A percentile compares a stretch with the other conserved stretches of the same genome.
phyloP scores from a whole-genome alignment of 1,140 invertebrate species.

The Anoplolepis gracilipes region DNA sequence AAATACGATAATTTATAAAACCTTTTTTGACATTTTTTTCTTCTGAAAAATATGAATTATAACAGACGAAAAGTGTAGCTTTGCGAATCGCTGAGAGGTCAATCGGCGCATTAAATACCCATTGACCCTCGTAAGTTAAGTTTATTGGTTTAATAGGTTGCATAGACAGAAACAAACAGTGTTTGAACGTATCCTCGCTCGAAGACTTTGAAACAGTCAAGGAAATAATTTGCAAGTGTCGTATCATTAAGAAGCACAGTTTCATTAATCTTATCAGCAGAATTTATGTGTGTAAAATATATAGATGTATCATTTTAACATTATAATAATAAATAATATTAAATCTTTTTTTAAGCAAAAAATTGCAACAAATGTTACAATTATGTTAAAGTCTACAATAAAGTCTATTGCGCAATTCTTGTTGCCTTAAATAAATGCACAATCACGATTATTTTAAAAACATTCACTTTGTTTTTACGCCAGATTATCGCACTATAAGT shows the following conservation, averaged over 20 bases:
- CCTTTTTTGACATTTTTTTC: background rate
- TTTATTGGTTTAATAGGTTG: slow-evolving; percentile 69
- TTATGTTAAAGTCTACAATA: background rate
- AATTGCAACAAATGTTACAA: background rate
- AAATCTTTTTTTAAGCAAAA: background rate
- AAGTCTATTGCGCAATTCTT: background rate
- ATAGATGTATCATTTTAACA: background rate
- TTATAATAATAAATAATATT: background rate
- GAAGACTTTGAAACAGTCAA: slow-evolving; percentile 98
- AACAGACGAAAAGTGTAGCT: slow-evolving; percentile 31
- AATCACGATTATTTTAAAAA: background rate
- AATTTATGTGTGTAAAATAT: background rate
- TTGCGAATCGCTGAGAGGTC: slow-evolving; percentile 60
- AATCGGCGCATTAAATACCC: slow-evolving; percentile 65
- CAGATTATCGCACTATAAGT: background rate
- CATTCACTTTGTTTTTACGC: slow-evolving; percentile 22
- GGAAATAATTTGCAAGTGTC: slow-evolving; percentile 87
- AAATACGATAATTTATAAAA: background rate
- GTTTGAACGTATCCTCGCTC: slow-evolving; percentile 87
- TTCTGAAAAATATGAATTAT: slow-evolving; percentile 15
- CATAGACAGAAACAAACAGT: slow-evolving; percentile 47
- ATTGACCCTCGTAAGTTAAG: slow-evolving; percentile 66
- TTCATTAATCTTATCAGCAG: background rate
- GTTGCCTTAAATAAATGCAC: background rate
- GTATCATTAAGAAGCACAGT: background rate